These are phyloP conservation scores for Microtus obscurus DNA, from an alignment of 2,797 vertebrate species.

Conservation along the genomic window DNA sequence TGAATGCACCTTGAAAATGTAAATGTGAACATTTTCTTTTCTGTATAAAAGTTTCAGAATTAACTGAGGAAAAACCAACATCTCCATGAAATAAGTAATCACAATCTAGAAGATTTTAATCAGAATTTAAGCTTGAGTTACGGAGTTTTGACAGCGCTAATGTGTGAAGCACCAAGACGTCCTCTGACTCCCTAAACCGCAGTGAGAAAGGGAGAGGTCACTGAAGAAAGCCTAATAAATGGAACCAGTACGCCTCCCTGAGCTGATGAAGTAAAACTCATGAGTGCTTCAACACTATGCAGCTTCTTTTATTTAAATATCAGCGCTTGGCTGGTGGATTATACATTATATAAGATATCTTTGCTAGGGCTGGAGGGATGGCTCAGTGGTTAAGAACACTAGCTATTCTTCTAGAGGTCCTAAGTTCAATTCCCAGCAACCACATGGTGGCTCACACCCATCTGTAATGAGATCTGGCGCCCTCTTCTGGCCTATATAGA, in stretches of 20 bases:
- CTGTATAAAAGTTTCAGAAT: slow-evolving; percentile 18
- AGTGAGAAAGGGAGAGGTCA: neutral
- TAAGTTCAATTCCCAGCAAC: no score
- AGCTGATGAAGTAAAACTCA: neutral
- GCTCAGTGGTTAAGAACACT: no score
- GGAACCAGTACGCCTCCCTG: neutral
- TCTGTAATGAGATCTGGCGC: no score
- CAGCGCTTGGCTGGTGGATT: slow-evolving; percentile 7
- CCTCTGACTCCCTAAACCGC: slow-evolving; percentile 40
- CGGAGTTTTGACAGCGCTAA: neutral
- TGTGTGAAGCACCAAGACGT: neutral
- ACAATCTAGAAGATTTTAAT: neutral
- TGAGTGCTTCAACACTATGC: neutral
- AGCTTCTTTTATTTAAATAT: neutral
- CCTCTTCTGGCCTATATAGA: no score
- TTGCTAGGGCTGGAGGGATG: neutral
- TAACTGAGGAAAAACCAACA: slow-evolving; percentile 6
- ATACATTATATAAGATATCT: neutral
- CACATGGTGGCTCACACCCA: no score
- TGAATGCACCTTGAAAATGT: neutral
- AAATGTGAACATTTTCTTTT: neutral
- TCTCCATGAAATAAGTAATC: neutral
- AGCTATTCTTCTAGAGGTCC: no score
- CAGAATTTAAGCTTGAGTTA: slow-evolving; percentile 4
- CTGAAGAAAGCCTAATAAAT: neutral